Percentiles rank a stretch among this genome's conserved stretches.
Evolutionary conservation across 2,797 vertebrate genomes (phyloP).

Genomic region (Pteropus rufus): DNA sequence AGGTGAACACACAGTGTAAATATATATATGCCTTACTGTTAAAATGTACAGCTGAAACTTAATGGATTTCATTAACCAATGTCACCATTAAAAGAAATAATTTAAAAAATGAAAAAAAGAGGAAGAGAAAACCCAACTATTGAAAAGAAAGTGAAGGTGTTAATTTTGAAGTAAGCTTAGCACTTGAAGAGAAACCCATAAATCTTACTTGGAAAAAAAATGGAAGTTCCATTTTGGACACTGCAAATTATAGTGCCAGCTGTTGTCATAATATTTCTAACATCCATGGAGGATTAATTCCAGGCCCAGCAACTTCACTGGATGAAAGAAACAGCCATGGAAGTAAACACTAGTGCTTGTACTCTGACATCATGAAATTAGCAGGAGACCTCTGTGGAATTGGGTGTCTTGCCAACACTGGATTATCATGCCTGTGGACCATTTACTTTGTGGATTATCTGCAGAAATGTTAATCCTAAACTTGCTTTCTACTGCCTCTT

Average conservation of each 20-base stretch:
- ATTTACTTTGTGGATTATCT: neutral
- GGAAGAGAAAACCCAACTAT: too few species aligned
- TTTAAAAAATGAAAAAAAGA: too few species aligned
- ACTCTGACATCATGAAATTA: neutral
- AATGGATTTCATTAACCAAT: too few species aligned
- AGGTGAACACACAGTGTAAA: too few species aligned
- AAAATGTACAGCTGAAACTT: too few species aligned
- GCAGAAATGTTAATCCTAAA: neutral
- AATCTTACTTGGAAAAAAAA: neutral
- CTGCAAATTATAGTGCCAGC: neutral
- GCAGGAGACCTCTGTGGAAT: neutral
- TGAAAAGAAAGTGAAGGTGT: constrained; percentile 20
- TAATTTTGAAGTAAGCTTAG: constrained; percentile 13
- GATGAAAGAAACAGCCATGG: neutral
- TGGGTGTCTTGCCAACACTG: neutral
- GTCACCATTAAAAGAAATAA: too few species aligned
- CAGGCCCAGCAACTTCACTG: neutral
- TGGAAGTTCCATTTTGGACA: neutral
- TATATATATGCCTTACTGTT: too few species aligned
- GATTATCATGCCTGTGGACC: neutral
- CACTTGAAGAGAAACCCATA: constrained; percentile 24
- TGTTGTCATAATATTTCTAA: constrained; percentile 46
- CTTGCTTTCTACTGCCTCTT: neutral
- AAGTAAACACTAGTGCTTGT: neutral
- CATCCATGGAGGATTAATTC: neutral